Conservation (phyloP, 2,797 vertebrate species). For the Leptodactylus fallax region DNA sequence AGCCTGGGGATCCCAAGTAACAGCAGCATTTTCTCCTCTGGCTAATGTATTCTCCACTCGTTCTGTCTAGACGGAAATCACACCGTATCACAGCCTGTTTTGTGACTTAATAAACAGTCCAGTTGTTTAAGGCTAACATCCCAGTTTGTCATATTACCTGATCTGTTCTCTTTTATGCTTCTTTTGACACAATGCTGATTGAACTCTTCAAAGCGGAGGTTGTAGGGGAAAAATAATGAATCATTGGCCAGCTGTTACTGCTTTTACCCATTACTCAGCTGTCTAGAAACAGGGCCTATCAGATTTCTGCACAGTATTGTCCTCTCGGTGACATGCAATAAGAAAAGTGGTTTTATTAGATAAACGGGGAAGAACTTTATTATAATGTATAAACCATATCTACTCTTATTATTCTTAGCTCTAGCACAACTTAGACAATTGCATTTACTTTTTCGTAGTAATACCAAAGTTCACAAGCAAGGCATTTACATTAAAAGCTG, state of each 20-base stretch:
- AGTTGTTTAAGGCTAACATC: slow-evolving; percentile 74
- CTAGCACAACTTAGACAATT: neutral
- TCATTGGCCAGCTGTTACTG: slow-evolving; percentile 74
- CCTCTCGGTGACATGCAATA: slow-evolving; percentile 67
- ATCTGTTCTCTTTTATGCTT: slow-evolving; percentile 67
- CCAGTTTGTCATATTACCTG: slow-evolving; percentile 76
- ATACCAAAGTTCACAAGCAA: neutral
- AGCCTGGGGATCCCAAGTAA: slow-evolving; percentile 62
- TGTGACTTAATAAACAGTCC: slow-evolving; percentile 75
- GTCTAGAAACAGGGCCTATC: slow-evolving; percentile 74
- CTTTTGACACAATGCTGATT: slow-evolving; percentile 70
- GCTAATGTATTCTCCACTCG: slow-evolving; percentile 76
- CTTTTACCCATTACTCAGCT: slow-evolving; percentile 76
- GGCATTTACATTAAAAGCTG: too few species aligned
- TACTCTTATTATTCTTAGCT: neutral
- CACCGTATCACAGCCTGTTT: slow-evolving; percentile 75
- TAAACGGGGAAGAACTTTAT: slow-evolving; percentile 63
- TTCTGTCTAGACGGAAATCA: slow-evolving; percentile 81
- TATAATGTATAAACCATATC: slow-evolving; percentile 50
- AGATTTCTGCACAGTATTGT: slow-evolving; percentile 71
- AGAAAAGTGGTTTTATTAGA: slow-evolving; percentile 67
- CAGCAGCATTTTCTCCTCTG: slow-evolving; percentile 69
- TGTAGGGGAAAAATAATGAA: slow-evolving; percentile 65
- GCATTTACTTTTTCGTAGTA: neutral
- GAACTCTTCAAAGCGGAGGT: slow-evolving; percentile 73